Conservation (phyloP, 2,113 vertebrate species). For the Amia ocellicauda region DNA sequence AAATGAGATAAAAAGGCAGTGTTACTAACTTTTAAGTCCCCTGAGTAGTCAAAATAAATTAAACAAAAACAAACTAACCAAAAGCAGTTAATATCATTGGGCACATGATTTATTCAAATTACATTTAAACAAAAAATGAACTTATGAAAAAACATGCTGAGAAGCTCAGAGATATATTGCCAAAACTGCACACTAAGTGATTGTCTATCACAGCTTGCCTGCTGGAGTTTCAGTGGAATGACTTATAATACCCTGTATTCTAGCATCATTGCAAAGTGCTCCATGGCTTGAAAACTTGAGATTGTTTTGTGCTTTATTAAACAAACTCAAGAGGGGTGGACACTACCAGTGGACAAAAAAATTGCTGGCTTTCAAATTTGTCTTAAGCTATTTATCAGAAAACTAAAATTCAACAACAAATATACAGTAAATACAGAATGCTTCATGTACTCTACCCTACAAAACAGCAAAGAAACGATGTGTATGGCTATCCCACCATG, state of each 20-base stretch:
- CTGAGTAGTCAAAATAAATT: constrained; percentile 16
- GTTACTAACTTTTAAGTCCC: constrained; percentile 6
- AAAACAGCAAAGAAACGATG: too few relatives aligned
- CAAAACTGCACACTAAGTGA: constrained; percentile 44
- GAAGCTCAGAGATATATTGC: constrained; percentile 39
- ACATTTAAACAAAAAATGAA: constrained; percentile 37
- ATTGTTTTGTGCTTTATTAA: neutral
- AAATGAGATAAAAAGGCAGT: neutral
- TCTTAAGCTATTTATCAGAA: too few relatives aligned
- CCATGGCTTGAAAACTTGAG: too few relatives aligned
- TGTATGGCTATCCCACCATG: too few relatives aligned
- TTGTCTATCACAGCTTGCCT: constrained; percentile 64
- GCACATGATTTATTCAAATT: constrained; percentile 35
- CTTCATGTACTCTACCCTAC: too few relatives aligned
- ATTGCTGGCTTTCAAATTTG: too few relatives aligned
- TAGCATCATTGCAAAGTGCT: too few relatives aligned
- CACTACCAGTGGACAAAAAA: too few relatives aligned
- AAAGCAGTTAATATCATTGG: constrained; percentile 38
- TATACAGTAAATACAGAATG: neutral
- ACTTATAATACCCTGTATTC: constrained; percentile 48
- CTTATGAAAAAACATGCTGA: constrained; percentile 44
- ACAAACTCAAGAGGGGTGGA: too few relatives aligned
- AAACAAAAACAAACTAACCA: constrained; percentile 22
- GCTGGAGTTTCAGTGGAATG: constrained; percentile 53
- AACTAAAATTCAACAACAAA: too few relatives aligned